Base-by-base conservation (phyloP, 2,888 invertebrate species). In the Clostera curtula region DNA sequence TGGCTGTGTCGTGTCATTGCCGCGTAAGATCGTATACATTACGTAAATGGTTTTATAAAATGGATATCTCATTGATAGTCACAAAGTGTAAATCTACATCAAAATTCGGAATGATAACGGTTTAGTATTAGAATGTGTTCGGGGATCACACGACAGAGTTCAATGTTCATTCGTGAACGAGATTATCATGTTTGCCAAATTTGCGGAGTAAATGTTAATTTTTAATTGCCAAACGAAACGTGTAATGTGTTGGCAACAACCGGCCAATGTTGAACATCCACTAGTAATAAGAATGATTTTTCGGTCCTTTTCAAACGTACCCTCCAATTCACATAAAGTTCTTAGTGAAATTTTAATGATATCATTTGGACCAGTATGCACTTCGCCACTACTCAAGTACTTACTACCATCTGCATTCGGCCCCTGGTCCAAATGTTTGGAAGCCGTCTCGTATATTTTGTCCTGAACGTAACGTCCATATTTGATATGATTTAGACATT, bases 401-500 rank as follows among this genome's bases (percentile, higher is more conserved):
- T 29, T 40, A 37, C 30, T 19, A 10, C 19, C 12, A 19, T 14
- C 24, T 19, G 14, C 12, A 16, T 24, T 36, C 23, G 28, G 35
- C 43, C 33, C 31, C 54, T 62, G 65, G 66, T 61, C 70, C 67
- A 28, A 48, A 49, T 70, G 68, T 61, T 46, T 56, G 56, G 53
- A 49, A 68, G 61, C 82, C 82, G 76, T 79, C 77, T 80, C 69
- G 60, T 67, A 56, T 79, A 70, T 65, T 64, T 70, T 77, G 82
- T 80, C 82, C 82, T 80, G 48, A 70, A 60, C 68, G 44, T 77
- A 73, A 80, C 82, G 82, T 83, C 82, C 82, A 82, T 80, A 75
- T 77, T 73, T 69, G 63, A 70, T 67, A 73, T 76, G 76, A 66
- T 72, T 77, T 79, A 75, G 80, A 80, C 68, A 43, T 76, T 80